Base-by-base conservation (phyloP, 2,113 vertebrate species). In the Poeciliopsis occidentalis region DNA sequence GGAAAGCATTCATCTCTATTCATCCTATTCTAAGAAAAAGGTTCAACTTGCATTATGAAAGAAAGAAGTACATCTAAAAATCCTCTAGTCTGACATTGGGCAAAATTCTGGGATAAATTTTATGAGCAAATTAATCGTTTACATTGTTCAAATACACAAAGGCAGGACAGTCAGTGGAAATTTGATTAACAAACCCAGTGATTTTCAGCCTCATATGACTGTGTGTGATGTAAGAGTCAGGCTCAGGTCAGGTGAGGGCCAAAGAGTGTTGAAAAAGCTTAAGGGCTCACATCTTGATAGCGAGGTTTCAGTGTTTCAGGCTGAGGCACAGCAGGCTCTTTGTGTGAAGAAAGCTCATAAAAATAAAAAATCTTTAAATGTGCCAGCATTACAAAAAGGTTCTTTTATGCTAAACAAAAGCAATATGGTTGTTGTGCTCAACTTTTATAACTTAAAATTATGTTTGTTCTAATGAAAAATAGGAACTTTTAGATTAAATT, bases 121-220 rank as follows among this genome's bases (percentile, higher is more conserved):
- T 61, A 37, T 69, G 15, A 41, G 34, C 3, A 19, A 4, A 62
- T 29, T 34, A 27, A 39, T 27, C 7, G 13, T 44, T 24, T 47
- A 71, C 19, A 19, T n/a, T 29, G 47, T 47, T 4, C 0, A 54
- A 68, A 39, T 64, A 70, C 12, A 15, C 2, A 65, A 19, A 41
- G 67, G 61, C 2, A 27, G n/a, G 12, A n/a, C 51, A 26, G 5
- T 2, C 44, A 47, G 44, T 47, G 44, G 44, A 64, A 72, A 83
- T 81, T 3, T 66, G 37, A 74, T 41, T 4, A 67, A 72, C 1
- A 75, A 47, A 72, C 47, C 61, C 37, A 47, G 4, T 22, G 26
- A 60, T 67, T 60, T 71, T 65, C 34, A 66, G 60, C 75, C 73
- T 83, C 86, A 84, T 81, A 79, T 87, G 86, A 87, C 80, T 41